Base-by-base conservation (phyloP, 2,797 vertebrate species). In the Scomberomorus guttatus region DNA sequence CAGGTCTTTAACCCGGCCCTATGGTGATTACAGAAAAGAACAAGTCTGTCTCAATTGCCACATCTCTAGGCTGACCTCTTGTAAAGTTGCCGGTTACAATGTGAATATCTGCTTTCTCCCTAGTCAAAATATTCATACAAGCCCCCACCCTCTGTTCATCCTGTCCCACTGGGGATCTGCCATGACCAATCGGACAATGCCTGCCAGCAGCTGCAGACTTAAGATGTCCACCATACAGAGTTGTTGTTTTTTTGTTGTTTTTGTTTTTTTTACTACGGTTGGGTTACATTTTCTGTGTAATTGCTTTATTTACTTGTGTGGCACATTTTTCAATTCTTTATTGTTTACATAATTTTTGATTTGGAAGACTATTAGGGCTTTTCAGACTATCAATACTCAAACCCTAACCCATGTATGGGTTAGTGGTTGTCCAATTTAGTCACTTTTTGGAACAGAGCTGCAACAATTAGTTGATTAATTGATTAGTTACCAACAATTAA, bases 131-230 rank as follows among this genome's bases (percentile, higher is more conserved):
- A 86, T 89, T 92, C 70, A 81, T 88, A 77, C 66, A 86, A 80
- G 58, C 18, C 52, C 57, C 58, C 77, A 48, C 75, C 66, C 39
- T 57, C 77, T 78, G 83, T 77, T 82, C 52, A 8, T 78, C 59
- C 80, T 65, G 37, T 82, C 76, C 78, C 78, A 74, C 68, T 78
- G 80, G 72, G 74, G 77, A 81, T 83, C 82, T 75, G 85, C 91
- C 85, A 48, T 94, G 90, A 91, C 92, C 88, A 90, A 91, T 92
- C 39, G 74, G 67, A 93, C 90, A 92, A 91, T 91, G 89, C 75
- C 72, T 85, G 86, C 84, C 60, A 83, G 86, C 91, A 94, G 92
- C 92, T 94, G 91, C 90, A 89, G 82, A 90, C 87, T 83, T 79
- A 77, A 90, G 81, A 89, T 85, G 82, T 89, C 86, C 81, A 84